These are phyloP conservation scores for Casuarius casuarius DNA, from an alignment of 2,113 vertebrate species.

Conservation along the genomic window DNA sequence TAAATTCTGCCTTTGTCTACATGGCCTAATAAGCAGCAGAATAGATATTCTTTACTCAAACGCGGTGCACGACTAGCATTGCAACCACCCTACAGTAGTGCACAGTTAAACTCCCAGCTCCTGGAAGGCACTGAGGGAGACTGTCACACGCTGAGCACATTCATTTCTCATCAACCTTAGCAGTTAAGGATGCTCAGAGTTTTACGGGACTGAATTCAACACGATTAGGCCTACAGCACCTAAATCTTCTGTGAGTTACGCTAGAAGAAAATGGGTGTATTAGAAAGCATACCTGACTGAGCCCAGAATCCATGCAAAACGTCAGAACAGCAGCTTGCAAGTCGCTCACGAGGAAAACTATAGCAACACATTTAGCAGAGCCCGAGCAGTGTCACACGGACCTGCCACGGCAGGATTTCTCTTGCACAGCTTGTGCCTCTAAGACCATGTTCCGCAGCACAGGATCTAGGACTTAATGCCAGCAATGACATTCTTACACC, in stretches of 20 bases:
- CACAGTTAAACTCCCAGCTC: not conserved
- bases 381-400: not conserved
- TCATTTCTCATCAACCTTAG: not conserved
- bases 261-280: not conserved
- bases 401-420: not conserved
- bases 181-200: not conserved
- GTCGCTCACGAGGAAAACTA: not conserved
- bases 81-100: not conserved
- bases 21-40: not conserved
- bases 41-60: not conserved
- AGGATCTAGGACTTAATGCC: not conserved
- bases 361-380: not conserved
- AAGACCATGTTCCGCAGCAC: not conserved
- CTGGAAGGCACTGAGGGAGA: not conserved
- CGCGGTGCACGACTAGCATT: not conserved
- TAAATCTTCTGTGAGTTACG: rapidly evolving
- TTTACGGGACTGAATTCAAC: not conserved
- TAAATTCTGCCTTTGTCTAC: not conserved
- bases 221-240: not conserved
- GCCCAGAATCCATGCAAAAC: not conserved
- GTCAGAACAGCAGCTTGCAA: not conserved
- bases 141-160: not conserved
- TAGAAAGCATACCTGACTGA: not conserved
- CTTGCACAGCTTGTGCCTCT: not conserved
- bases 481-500: not conserved